Evolutionary conservation across 2,888 invertebrate species (phyloP), one percentile per base, ranked within the genome.

Genomic region (Plemyria rubiginata): DNA sequence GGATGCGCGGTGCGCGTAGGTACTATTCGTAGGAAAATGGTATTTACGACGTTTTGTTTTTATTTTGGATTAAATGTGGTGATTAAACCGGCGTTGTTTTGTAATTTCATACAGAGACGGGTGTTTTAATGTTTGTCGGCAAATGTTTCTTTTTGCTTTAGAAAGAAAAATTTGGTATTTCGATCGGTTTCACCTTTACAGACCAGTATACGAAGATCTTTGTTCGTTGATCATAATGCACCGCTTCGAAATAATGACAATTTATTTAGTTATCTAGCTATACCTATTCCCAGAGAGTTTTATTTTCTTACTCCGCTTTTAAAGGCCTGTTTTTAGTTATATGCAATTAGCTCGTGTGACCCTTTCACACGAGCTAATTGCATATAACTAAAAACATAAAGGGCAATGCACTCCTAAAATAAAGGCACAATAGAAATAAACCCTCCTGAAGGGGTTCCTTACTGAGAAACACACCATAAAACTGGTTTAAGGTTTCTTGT

Each of bases 51-150:
- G 51, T 67, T 66, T 60, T 60, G 60, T 67, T 61, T 61, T 60
- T 40, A 52, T 60, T 59, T 60, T 16, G 59, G 65, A 67, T 65
- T 60, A 67, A 62, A 68, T 60, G 62, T 61, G 58, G 70, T 71
- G 70, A 69, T 69, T 65, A 65, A 58, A 65, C 61, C 60, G 55
- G 62, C 66, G 63, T 65, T 65, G 62, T 68, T 63, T 62, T 62
- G 60, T 68, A 66, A 67, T 66, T 66, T 66, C 16, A 67, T 66
- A 66, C 28, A 50, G 63, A 50, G 63, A 58, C 65, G 57, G 65
- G 56, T 70, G 66, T 68, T 68, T 70, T 65, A 67, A 64, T 65
- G 66, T 67, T 63, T 60, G 67, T 65, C 67, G 67, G 65, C 65
- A 53, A 59, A 61, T 60, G 54, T 67, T 62, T 61, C 59, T 48